Percentiles rank a stretch among this genome's conserved stretches.
phyloP scores from a whole-genome alignment of 2,888 invertebrate species.

The Mechanitis mazaeus region DNA sequence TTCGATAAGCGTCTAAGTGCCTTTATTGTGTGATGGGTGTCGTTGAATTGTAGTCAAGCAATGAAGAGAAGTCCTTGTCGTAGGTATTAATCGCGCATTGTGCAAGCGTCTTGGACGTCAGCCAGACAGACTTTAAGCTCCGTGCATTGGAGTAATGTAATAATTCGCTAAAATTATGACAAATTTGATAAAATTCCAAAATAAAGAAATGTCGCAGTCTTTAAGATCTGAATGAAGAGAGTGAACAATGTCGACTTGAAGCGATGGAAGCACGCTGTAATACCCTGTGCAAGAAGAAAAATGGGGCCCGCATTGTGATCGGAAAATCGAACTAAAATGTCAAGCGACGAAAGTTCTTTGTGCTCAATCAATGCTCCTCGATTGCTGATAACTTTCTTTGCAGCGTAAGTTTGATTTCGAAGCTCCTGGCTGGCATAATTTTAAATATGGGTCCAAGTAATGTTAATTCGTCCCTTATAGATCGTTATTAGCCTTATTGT shows the following conservation, averaged over 20 bases:
- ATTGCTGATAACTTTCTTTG: constrained; percentile 72
- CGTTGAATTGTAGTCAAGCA: constrained; percentile 60
- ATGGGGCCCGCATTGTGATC: constrained; percentile 64
- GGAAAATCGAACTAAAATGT: constrained; percentile 69
- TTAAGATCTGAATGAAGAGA: constrained; percentile 40
- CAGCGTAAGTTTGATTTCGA: constrained; percentile 58
- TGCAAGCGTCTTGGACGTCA: constrained; percentile 56
- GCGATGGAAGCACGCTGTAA: constrained; percentile 59
- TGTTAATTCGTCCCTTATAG: neutral
- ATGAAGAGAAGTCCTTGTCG: constrained; percentile 63
- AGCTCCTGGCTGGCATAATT: constrained; percentile 48
- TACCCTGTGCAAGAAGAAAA: constrained; percentile 67
- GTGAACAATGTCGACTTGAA: constrained; percentile 46
- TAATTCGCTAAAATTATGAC: constrained; percentile 47
- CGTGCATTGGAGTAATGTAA: constrained; percentile 62
- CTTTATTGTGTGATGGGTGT: constrained; percentile 36
- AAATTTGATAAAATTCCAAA: constrained; percentile 33
- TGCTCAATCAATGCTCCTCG: constrained; percentile 70
- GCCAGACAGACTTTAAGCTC: constrained; percentile 61
- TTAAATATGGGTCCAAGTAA: constrained; percentile 31
- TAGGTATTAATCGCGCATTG: constrained; percentile 70
- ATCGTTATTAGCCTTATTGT: constrained; percentile 27
- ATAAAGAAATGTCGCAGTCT: constrained; percentile 11
- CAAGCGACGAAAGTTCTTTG: constrained; percentile 68
- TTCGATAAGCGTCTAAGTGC: constrained; percentile 10